Conservation (phyloP, 1,140 invertebrate genomes). For the Cydia splendana region DNA sequence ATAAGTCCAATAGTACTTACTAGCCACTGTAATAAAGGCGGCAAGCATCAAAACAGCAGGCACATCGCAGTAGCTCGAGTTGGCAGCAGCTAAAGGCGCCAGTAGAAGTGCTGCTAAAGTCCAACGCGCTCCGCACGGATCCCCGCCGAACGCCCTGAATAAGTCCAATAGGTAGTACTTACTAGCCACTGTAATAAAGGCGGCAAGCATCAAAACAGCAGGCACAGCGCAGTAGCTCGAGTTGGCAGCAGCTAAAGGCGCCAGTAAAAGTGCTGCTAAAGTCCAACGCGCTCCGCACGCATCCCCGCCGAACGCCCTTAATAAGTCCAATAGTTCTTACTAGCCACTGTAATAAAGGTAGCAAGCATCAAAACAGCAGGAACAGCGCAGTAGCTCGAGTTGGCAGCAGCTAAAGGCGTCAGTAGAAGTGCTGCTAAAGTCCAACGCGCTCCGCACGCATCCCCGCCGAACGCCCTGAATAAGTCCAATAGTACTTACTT, state of each 20-base stretch:
- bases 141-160: too few species aligned
- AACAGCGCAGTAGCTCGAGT: constrained; percentile 69
- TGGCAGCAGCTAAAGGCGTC: constrained; percentile 67
- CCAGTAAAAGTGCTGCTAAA: constrained; percentile 49
- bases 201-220: constrained; percentile 58
- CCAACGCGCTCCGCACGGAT: constrained; percentile 68
- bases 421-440: constrained; percentile 65
- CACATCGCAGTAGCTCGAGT: constrained; percentile 69
- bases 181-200: too few species aligned
- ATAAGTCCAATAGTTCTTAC: too few species aligned
- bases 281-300: constrained; percentile 69
- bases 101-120: constrained; percentile 51
- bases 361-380: constrained; percentile 61
- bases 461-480: too few species aligned
- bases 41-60: constrained; percentile 61
- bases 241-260: constrained; percentile 68
- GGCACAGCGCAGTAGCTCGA: constrained; percentile 69
- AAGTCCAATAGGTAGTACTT: too few species aligned
- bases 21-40: constrained; percentile 52
- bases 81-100: constrained; percentile 67
- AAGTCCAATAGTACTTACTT: constrained; percentile 48
- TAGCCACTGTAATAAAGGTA: constrained; percentile 56
- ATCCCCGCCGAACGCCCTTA: too few species aligned
- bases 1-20: constrained; percentile 48
- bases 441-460: constrained; percentile 70